A percentile compares a stretch with the other conserved stretches of the same genome.
These are phyloP conservation scores for Ammodytes dubius DNA, from an alignment of 2,113 vertebrate species.

Conservation along the genomic window DNA sequence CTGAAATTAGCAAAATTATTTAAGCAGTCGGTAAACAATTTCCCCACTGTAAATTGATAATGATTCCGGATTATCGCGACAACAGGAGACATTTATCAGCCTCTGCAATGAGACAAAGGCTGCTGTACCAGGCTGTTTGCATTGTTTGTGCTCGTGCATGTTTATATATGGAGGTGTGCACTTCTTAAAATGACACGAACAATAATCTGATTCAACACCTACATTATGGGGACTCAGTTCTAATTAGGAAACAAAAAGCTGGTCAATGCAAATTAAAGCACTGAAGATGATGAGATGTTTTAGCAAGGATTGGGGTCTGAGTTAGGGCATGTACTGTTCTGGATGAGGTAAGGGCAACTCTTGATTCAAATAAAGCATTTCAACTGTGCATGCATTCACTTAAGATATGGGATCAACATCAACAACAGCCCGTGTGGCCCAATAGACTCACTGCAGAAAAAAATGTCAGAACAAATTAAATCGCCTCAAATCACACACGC, in stretches of 20 bases:
- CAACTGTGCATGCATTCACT: neutral
- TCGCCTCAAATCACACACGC: slow-evolving; percentile 25
- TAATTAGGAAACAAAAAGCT: neutral
- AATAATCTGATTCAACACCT: neutral
- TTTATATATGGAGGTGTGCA: neutral
- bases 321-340: neutral
- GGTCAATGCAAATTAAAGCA: neutral
- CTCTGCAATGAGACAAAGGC: neutral
- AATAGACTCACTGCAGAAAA: slow-evolving; percentile 12
- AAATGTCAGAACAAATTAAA: slow-evolving; percentile 44
- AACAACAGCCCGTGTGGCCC: neutral
- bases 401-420: neutral
- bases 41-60: slow-evolving; percentile 69
- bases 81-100: slow-evolving; percentile 64
- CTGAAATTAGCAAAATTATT: slow-evolving; percentile 46
- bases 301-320: neutral
- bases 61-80: slow-evolving; percentile 69
- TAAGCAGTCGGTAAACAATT: slow-evolving; percentile 60
- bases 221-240: neutral
- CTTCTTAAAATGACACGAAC: no score
- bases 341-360: neutral
- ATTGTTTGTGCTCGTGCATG: neutral
- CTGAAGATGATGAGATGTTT: neutral
- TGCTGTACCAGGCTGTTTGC: neutral
- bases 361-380: neutral